Percentiles rank a stretch among this genome's conserved stretches.
Evolutionary conservation across 2,113 vertebrate species (phyloP).

Genomic region (Siphamia tubifer): DNA sequence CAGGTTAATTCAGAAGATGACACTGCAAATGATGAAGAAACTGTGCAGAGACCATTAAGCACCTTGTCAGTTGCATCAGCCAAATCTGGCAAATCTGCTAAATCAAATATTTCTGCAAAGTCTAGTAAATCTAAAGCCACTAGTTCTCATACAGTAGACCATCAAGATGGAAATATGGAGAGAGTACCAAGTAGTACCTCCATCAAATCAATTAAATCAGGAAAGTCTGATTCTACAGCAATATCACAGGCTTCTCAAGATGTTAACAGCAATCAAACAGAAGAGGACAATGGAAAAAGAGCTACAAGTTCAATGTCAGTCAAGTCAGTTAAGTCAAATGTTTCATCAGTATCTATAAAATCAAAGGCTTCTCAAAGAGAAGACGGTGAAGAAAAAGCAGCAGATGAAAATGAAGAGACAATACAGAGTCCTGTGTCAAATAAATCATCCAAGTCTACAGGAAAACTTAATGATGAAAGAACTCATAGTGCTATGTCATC

Average conservation of each 20-base stretch:
- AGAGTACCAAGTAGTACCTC: conserved; percentile 35
- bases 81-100: conserved; percentile 40
- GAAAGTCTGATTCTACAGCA: conserved; percentile 18
- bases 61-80: conserved; percentile 9
- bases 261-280: background rate
- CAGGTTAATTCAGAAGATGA: conserved; percentile 24
- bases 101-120: conserved; percentile 43
- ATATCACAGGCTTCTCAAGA: conserved; percentile 10
- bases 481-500: conserved; percentile 12
- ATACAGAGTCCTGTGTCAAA: background rate
- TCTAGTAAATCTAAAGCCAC: conserved; percentile 10
- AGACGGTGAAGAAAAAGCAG: background rate
- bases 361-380: conserved; percentile 2
- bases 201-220: conserved; percentile 55
- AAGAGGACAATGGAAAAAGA: conserved; percentile 15
- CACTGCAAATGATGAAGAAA: conserved; percentile 9
- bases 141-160: background rate
- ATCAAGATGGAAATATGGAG: background rate
- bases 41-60: conserved; percentile 4
- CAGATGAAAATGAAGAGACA: background rate
- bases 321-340: conserved; percentile 51
- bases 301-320: conserved; percentile 34
- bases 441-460: background rate
- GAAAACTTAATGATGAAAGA: conserved; percentile 19
- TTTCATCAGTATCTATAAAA: conserved; percentile 36